Evolutionary conservation across 2,888 invertebrate genomes (phyloP).

Genomic region (Vanessa cardui): DNA sequence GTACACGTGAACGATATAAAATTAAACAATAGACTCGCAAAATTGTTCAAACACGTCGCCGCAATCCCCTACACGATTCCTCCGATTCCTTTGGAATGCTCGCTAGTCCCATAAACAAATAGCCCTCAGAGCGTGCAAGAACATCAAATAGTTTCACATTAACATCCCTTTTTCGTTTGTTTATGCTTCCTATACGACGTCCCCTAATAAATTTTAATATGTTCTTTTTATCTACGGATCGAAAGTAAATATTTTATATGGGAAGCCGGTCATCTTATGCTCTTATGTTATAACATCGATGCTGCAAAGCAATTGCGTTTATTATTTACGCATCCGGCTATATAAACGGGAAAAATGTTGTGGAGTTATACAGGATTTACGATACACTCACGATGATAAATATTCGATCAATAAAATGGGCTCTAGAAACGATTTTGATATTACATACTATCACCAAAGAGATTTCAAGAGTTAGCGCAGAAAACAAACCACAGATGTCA

Average conservation of each 20-base stretch:
- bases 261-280: conserved; percentile 27
- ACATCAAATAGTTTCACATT: conserved; percentile 75
- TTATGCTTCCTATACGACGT: conserved; percentile 52
- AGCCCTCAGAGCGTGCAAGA: conserved; percentile 53
- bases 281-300: conserved; percentile 3
- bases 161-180: conserved; percentile 62
- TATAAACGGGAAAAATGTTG: neutral
- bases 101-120: conserved; percentile 59
- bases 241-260: conserved; percentile 40
- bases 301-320: neutral
- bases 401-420: conserved; percentile 1
- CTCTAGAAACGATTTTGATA: neutral
- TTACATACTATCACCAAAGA: no score
- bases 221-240: conserved; percentile 55
- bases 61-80: conserved; percentile 42
- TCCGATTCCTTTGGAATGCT: conserved; percentile 54
- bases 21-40: conserved; percentile 57
- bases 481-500: neutral
- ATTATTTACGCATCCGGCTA: conserved; percentile 3
- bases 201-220: conserved; percentile 67
- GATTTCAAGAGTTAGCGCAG: no score
- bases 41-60: conserved; percentile 56
- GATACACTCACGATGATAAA: neutral
- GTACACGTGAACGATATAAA: conserved; percentile 35
- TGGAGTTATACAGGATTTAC: neutral